Evolutionary conservation across 2,797 vertebrate species (phyloP).

Genomic region (Triplophysa yarkandensis): DNA sequence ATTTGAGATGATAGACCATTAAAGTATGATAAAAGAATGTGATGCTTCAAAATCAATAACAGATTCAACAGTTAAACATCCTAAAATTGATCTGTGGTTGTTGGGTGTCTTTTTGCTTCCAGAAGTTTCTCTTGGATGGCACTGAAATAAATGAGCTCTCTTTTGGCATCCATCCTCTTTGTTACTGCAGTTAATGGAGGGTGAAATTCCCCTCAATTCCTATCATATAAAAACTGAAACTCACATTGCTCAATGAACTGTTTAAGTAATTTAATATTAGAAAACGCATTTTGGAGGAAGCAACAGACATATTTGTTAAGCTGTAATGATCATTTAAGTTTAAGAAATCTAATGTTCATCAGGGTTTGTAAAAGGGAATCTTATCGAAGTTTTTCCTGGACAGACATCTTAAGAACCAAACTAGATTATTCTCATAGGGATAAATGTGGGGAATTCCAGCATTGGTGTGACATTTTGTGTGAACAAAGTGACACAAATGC

Average conservation of each 20-base stretch:
- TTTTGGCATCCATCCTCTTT: slow-evolving; percentile 40
- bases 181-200: slow-evolving; percentile 48
- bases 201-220: slow-evolving; percentile 39
- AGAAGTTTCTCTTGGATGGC: slow-evolving; percentile 1
- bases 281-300: neutral
- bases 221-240: slow-evolving; percentile 14
- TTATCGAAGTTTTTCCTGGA: too few species aligned
- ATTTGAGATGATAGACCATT: neutral
- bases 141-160: slow-evolving; percentile 17
- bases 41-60: neutral
- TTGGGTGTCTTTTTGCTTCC: neutral
- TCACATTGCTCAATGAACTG: slow-evolving; percentile 16
- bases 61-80: neutral
- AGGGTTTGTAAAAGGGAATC: too few species aligned
- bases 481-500: too few species aligned
- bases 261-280: slow-evolving; percentile 16
- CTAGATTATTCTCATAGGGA: too few species aligned
- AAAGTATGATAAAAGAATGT: neutral
- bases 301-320: too few species aligned
- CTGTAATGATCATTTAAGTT: too few species aligned
- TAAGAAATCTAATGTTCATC: too few species aligned
- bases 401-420: too few species aligned
- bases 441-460: too few species aligned
- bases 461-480: too few species aligned
- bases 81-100: slow-evolving; percentile 16